Evolutionary conservation across 2,888 invertebrate species (phyloP).

Genomic region (Seira sanloemensis): DNA sequence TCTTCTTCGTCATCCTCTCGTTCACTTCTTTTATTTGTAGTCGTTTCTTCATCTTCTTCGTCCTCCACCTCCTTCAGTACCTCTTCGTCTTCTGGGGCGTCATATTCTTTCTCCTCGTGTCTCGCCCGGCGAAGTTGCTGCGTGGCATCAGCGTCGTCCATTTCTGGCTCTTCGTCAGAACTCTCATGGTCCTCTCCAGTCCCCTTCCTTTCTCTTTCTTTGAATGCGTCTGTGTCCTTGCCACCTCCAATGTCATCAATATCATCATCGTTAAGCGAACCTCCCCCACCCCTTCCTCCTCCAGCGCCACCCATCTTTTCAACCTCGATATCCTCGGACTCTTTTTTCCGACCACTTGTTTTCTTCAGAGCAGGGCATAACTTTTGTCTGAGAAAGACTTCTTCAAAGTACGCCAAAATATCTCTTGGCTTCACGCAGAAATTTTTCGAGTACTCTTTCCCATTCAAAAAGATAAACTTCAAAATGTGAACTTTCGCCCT

Average conservation of each 20-base stretch:
- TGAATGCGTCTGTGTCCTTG: conserved; percentile 41
- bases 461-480: conserved; percentile 85
- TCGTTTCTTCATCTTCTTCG: conserved; percentile 76
- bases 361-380: conserved; percentile 82
- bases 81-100: conserved; percentile 81
- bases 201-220: conserved; percentile 68
- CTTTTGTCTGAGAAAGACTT: conserved; percentile 80
- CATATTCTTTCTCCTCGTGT: conserved; percentile 82
- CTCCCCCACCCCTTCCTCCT: conserved; percentile 42
- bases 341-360: conserved; percentile 79
- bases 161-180: conserved; percentile 81
- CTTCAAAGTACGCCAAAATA: conserved; percentile 86
- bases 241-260: conserved; percentile 68
- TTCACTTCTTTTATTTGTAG: conserved; percentile 74
- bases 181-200: conserved; percentile 78
- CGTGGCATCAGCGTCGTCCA: conserved; percentile 78
- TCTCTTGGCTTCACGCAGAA: conserved; percentile 83
- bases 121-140: conserved; percentile 76
- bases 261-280: conserved; percentile 71
- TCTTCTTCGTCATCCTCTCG: conserved; percentile 74
- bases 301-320: conserved; percentile 19
- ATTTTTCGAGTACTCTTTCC: conserved; percentile 84
- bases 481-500: conserved; percentile 82
- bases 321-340: conserved; percentile 74
- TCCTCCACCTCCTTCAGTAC: conserved; percentile 75